A percentile compares a stretch with the other conserved stretches of the same genome.
These are phyloP conservation scores for Chironomus tentans DNA, from an alignment of 2,888 invertebrate species.

Conservation along the genomic window DNA sequence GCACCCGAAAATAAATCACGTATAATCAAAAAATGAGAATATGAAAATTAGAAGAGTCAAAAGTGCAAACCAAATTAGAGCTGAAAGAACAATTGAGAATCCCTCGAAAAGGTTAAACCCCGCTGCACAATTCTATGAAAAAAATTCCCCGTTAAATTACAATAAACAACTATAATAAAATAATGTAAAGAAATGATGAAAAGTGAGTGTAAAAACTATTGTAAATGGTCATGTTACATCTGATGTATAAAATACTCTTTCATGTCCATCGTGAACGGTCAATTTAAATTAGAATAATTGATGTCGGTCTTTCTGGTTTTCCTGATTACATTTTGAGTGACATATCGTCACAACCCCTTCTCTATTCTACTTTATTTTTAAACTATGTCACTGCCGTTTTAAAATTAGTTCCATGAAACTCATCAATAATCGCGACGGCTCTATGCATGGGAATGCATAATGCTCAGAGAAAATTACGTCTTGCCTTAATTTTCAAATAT, in stretches of 20 bases:
- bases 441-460: not conserved
- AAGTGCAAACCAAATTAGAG: constrained; percentile 22
- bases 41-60: constrained; percentile 15
- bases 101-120: constrained; percentile 6
- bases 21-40: not conserved
- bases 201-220: not conserved
- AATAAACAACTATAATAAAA: constrained; percentile 3
- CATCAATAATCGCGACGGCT: constrained; percentile 4
- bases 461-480: not conserved
- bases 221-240: constrained; percentile 14
- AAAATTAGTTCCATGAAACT: not conserved
- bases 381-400: constrained; percentile 15
- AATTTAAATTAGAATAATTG: constrained; percentile 27
- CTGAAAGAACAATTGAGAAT: not conserved
- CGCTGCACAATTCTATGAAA: not conserved
- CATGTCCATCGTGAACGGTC: constrained; percentile 21
- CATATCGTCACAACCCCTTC: constrained; percentile 14
- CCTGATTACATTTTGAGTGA: not conserved
- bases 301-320: constrained; percentile 12
- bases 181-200: not conserved
- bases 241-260: not conserved
- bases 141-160: not conserved
- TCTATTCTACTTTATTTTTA: not conserved
- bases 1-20: not conserved
- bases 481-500: constrained; percentile 14